phyloP scores from a whole-genome alignment of 2,797 vertebrate species.

The Sebastes kiyomatsui region DNA sequence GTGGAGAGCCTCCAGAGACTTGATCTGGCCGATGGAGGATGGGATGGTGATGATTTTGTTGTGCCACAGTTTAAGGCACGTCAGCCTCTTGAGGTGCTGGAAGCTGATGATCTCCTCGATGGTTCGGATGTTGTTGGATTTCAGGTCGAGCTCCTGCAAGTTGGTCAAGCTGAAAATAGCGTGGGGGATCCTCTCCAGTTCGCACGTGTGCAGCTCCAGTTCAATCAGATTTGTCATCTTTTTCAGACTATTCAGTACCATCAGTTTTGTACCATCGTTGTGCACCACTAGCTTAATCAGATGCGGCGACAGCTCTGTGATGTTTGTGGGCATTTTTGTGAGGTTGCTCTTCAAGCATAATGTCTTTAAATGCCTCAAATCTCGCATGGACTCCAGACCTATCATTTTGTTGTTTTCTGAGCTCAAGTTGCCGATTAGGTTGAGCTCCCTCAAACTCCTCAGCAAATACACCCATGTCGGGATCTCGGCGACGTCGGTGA shows the following conservation, averaged over 20 bases:
- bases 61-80: constrained; percentile 97
- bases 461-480: constrained; percentile 96
- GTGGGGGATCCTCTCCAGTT: constrained; percentile 95
- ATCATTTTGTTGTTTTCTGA: constrained; percentile 99
- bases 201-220: constrained; percentile 93
- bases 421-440: constrained; percentile 93
- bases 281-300: constrained; percentile 92
- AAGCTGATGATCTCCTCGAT: constrained; percentile 98
- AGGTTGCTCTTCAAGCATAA: constrained; percentile 96
- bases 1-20: constrained; percentile 93
- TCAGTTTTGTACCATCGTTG: constrained; percentile 95
- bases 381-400: constrained; percentile 94
- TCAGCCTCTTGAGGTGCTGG: constrained; percentile 96
- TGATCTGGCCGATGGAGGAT: constrained; percentile 91
- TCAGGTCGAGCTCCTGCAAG: constrained; percentile 95
- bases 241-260: constrained; percentile 97
- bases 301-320: constrained; percentile 95
- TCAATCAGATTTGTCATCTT: constrained; percentile 95
- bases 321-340: constrained; percentile 96
- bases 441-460: constrained; percentile 92
- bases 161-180: constrained; percentile 97
- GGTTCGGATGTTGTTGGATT: constrained; percentile 94
- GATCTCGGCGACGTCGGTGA: constrained; percentile 96
- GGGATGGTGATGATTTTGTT: constrained; percentile 97
- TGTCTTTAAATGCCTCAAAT: constrained; percentile 92